Evolutionary conservation across 2,888 invertebrate species (phyloP), one percentile per base, ranked within the genome.

Genomic region (Lucinisca nassula): DNA sequence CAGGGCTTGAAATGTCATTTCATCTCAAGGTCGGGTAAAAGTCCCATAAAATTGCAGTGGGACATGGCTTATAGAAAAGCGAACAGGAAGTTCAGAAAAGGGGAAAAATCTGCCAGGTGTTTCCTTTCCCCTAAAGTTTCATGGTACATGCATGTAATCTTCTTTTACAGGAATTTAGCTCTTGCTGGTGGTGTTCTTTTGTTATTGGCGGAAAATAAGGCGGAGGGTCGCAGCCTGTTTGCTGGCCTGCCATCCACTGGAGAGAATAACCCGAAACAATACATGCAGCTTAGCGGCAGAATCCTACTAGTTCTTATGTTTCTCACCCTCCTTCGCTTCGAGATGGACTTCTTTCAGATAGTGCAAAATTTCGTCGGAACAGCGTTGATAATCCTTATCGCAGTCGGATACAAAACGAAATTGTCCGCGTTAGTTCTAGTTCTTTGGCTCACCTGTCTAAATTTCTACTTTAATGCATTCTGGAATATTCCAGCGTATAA

Each of bases 261-360:
- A 79, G 99, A 99, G 94, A 95, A 96, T 91, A 99, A 94, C 85
- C 99, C 99, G 80, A 99, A 99, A 97, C 98, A 98, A 93, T 98
- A 99, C 96, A 97, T 99, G 96, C 99, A 99, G 97, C 97, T 99
- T 49, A 98, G 99, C 80, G 99, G 99, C 51, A 97, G 99, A 93
- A 97, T 99, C 91, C 97, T 99, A 80, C 97, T 99, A 83, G 99
- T 99, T 35, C 99, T 99, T 96, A 99, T 99, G 99, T 99, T 99
- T 96, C 97, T 99, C 95, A 99, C 99, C 14, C 97, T 99, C 80
- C 97, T 99, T 90, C 97, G 99, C 95, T 98, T 99, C 95, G 99
- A 99, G 96, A 97, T 98, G 88, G 98, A 98, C 72, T 98, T 99
- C 96, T 96, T 97, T 38, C 97, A 98, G 98, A 98, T 99, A 88